Evolutionary conservation across 2,888 invertebrate species (phyloP), one percentile per base, ranked within the genome.

Genomic region (Zootermopsis nevadensis): DNA sequence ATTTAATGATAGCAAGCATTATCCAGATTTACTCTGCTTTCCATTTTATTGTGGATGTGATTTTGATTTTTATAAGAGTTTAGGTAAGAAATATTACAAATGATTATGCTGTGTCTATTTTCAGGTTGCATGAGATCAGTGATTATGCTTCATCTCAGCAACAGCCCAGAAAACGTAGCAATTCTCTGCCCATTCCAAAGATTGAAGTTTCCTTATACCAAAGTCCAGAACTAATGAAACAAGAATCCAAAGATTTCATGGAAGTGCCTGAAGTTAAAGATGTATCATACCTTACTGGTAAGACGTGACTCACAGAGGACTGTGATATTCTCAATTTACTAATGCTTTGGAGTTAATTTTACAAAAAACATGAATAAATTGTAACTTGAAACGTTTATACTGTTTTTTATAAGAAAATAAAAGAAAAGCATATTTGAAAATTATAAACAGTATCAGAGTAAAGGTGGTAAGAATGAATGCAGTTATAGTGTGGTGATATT

Each of bases 101-200:
- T 3, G 3, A 19, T 48, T 48, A 48, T 15, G 15, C 19, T 35
- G 42, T 27, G 6, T 67, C 19, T 30, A 27, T 77, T 67, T 48
- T 67, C 86, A 97, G 98, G 87, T 90, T 98, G 83, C 92, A 96
- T 84, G 97, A 97, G 88, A 96, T 98, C 83, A 95, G 94, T 86
- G 97, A 97, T 88, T 97, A 97, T 87, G 93, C 93, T 69, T 93
- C 94, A 6, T 93, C 94, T 85, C 93, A 95, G 88, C 94, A 94
- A 87, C 95, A 94, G 87, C 95, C 97, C 15, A 92, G 98, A 83
- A 94, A 96, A 88, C 92, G 98, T 81, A 98, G 98, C 87, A 97
- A 97, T 88, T 99, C 98, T 0, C 90, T 98, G 82, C 98, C 99
- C 0, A 97, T 97, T 88, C 97, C 97, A 1, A 97, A 97, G 91